Conservation (phyloP, 2,797 vertebrate genomes). For the Graptemys geographica region DNA sequence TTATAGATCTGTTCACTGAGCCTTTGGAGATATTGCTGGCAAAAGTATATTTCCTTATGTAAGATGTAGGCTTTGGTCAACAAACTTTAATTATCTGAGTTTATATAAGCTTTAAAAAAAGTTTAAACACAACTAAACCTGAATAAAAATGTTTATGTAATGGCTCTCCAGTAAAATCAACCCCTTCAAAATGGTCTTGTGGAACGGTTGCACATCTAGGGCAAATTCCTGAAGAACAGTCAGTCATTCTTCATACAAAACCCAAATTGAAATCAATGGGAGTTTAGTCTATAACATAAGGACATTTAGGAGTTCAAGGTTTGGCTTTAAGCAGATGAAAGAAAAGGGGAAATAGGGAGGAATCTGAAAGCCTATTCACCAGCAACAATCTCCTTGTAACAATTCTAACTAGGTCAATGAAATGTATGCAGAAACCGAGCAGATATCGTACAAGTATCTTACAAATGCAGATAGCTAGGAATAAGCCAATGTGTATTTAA, state of each 20-base stretch:
- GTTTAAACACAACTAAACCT: background rate
- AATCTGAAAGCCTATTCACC: background rate
- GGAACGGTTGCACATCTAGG: background rate
- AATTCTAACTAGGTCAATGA: background rate
- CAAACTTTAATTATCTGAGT: background rate
- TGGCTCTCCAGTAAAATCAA: background rate
- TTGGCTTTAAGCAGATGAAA: background rate
- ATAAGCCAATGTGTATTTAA: slow-evolving; percentile 18
- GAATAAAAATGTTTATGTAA: background rate
- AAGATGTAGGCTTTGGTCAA: background rate
- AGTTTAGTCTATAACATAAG: background rate
- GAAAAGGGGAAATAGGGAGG: background rate
- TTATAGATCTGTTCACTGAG: background rate
- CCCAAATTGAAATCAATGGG: background rate
- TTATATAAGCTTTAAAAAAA: background rate
- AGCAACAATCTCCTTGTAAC: background rate
- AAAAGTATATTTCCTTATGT: background rate
- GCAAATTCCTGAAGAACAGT: background rate
- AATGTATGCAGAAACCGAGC: background rate
- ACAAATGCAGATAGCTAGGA: background rate
- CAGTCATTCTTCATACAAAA: background rate
- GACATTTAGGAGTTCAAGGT: background rate
- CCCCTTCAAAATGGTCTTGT: background rate
- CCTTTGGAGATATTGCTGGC: background rate
- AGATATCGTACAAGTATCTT: background rate